These are phyloP conservation scores for Apamea monoglypha DNA, from an alignment of 2,888 invertebrate genomes.

Conservation along the genomic window DNA sequence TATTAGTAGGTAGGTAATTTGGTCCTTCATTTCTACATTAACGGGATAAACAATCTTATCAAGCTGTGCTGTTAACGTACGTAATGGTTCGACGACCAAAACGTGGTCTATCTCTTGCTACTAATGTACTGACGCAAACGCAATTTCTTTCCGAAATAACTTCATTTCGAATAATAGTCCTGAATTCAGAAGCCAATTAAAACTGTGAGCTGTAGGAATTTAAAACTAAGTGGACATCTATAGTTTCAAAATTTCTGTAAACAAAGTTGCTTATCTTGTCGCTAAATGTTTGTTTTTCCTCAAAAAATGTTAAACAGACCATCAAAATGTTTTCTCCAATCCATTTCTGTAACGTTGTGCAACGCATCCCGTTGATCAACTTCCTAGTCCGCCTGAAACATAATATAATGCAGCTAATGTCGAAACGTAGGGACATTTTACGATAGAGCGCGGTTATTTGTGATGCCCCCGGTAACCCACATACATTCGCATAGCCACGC, in stretches of 20 bases:
- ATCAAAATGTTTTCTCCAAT: conserved; percentile 34
- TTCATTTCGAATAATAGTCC: not conserved
- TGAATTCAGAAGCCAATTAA: not conserved
- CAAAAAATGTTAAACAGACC: conserved; percentile 19
- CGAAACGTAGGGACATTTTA: conserved; percentile 79
- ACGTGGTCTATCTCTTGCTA: conserved; percentile 60
- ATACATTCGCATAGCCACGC: conserved; percentile 82
- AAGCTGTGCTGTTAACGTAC: conserved; percentile 36
- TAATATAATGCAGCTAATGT: conserved; percentile 72
- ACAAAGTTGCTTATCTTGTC: conserved; percentile 5
- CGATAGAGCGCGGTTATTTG: conserved; percentile 78
- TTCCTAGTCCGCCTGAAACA: conserved; percentile 59
- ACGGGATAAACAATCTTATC: conserved; percentile 52
- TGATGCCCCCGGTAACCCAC: conserved; percentile 81
- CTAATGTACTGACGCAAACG: conserved; percentile 46
- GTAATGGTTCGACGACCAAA: conserved; percentile 41
- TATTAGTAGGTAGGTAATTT: conserved; percentile 22
- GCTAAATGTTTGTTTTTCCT: conserved; percentile 11
- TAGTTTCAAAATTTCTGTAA: not conserved
- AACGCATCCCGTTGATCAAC: conserved; percentile 53
- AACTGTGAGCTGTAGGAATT: not conserved
- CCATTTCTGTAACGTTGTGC: conserved; percentile 45
- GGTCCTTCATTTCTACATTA: conserved; percentile 31
- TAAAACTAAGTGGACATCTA: not conserved
- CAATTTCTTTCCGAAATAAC: conserved; percentile 16